Conservation (phyloP, 2,797 vertebrate genomes). For the Labroides dimidiatus region DNA sequence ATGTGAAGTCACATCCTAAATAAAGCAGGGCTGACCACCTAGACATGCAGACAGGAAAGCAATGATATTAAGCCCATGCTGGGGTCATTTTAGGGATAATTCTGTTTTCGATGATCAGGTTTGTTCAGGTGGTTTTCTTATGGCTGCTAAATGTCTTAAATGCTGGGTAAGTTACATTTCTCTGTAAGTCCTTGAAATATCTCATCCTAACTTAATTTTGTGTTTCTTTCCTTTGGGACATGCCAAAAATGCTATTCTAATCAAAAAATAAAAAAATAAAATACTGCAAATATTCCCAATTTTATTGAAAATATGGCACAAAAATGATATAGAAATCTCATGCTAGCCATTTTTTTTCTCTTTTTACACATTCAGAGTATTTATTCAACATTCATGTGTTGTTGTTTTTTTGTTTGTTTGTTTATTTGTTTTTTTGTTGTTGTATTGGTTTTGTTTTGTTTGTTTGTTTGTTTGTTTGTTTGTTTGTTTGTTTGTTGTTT, state of each 20-base stretch:
- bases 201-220: neutral
- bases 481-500: too few relatives aligned
- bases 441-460: too few relatives aligned
- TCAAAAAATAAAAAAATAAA: neutral
- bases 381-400: too few relatives aligned
- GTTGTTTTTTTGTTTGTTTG: too few relatives aligned
- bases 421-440: too few relatives aligned
- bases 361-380: too few relatives aligned
- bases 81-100: constrained; percentile 11
- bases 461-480: too few relatives aligned
- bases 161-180: neutral
- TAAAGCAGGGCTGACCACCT: neutral
- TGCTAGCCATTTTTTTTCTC: too few relatives aligned
- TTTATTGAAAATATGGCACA: neutral
- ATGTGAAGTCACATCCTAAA: constrained; percentile 11
- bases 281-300: neutral
- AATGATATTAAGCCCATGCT: neutral
- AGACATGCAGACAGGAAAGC: neutral
- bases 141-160: too few relatives aligned
- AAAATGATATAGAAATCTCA: too few relatives aligned
- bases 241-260: neutral
- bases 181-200: neutral
- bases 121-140: too few relatives aligned
- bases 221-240: neutral
- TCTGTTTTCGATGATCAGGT: constrained; percentile 11